Conservation (phyloP, 2,888 invertebrate genomes). For the Omphaloscelis lunosa region DNA sequence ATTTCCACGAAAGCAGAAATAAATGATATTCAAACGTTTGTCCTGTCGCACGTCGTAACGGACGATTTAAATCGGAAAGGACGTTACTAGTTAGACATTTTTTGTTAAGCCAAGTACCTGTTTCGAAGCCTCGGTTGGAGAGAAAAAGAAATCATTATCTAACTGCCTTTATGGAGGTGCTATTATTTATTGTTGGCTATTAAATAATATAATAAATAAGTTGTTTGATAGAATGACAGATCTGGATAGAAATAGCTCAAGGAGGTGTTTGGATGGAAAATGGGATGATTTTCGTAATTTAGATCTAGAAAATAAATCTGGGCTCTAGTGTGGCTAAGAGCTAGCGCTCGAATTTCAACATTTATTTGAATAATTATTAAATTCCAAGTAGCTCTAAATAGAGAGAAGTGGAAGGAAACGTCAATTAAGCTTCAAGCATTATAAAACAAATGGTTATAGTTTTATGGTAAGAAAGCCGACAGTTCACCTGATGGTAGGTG, state of each 20-base stretch:
- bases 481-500: too few species aligned
- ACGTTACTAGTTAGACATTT: constrained; percentile 32
- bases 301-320: too few species aligned
- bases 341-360: too few species aligned
- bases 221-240: background rate
- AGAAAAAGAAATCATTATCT: constrained; percentile 32
- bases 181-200: constrained; percentile 16
- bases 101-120: constrained; percentile 44
- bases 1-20: constrained; percentile 21
- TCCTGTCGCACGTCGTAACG: constrained; percentile 12
- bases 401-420: too few species aligned
- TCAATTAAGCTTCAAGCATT: too few species aligned
- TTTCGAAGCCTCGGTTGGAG: constrained; percentile 13
- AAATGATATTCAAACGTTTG: constrained; percentile 30
- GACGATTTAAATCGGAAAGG: constrained; percentile 35
- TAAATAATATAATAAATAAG: background rate
- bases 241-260: background rate
- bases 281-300: too few species aligned
- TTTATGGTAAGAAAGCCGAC: too few species aligned
- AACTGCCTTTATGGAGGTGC: background rate
- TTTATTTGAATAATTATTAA: too few species aligned
- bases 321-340: too few species aligned
- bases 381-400: too few species aligned
- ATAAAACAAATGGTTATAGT: too few species aligned
- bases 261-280: background rate